phyloP scores from a whole-genome alignment of 2,797 vertebrate genomes.

The Pseudopleuronectes americanus region DNA sequence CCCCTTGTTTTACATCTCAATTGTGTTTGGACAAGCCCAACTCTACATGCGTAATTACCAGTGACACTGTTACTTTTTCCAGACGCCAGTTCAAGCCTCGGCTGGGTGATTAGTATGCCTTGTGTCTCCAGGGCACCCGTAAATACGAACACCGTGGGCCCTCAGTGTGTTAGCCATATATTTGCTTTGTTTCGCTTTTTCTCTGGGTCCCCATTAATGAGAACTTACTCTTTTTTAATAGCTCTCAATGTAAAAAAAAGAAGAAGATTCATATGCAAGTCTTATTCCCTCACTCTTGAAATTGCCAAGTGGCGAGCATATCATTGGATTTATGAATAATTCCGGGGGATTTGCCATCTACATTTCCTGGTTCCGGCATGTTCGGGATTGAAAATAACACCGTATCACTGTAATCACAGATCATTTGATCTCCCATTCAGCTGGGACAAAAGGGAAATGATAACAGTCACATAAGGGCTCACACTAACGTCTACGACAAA shows the following conservation, averaged over 20 bases:
- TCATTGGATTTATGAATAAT: constrained; percentile 82
- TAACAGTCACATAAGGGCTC: constrained; percentile 67
- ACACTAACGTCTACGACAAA: constrained; percentile 73
- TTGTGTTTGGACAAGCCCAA: constrained; percentile 81
- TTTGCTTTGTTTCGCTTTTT: constrained; percentile 75
- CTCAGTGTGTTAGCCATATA: constrained; percentile 69
- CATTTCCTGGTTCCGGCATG: constrained; percentile 74
- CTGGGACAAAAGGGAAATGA: constrained; percentile 76
- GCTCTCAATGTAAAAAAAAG: constrained; percentile 82
- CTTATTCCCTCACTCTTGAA: constrained; percentile 72
- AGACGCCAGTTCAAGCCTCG: constrained; percentile 70
- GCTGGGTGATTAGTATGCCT: constrained; percentile 78
- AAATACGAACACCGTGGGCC: constrained; percentile 73
- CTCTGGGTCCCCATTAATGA: constrained; percentile 70
- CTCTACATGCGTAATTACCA: constrained; percentile 83
- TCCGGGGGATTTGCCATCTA: constrained; percentile 73
- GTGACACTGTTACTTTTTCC: constrained; percentile 79
- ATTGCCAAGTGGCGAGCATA: constrained; percentile 72
- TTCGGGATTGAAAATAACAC: constrained; percentile 66
- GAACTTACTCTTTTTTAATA: constrained; percentile 79
- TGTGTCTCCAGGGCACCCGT: constrained; percentile 71
- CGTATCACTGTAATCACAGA: constrained; percentile 73
- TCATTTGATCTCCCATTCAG: constrained; percentile 78
- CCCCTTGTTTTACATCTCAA: constrained; percentile 80
- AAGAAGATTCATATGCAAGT: constrained; percentile 62